These are phyloP conservation scores for Drosophila formosana DNA, from an alignment of 2,888 invertebrate species.

Conservation along the genomic window DNA sequence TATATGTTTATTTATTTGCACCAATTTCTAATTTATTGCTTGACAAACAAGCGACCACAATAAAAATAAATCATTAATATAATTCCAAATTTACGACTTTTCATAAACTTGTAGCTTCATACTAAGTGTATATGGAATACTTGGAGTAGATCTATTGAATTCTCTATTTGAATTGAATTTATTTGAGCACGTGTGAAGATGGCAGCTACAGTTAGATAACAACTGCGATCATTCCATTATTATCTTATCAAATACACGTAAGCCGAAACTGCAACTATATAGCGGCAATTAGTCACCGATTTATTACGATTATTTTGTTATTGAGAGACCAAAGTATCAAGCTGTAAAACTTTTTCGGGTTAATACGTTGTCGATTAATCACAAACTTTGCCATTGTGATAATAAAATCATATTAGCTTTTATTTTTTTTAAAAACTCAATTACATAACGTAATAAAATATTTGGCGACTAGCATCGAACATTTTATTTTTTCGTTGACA, in stretches of 20 bases:
- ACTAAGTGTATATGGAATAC: background rate
- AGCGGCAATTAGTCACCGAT: constrained; percentile 13
- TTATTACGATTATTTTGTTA: constrained; percentile 1
- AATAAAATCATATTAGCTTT: background rate
- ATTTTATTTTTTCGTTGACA: too few relatives aligned
- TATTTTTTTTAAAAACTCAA: too few relatives aligned
- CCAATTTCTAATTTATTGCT: constrained; percentile 56
- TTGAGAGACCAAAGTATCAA: background rate
- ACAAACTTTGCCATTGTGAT: background rate
- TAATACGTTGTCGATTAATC: background rate
- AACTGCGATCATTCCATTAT: background rate
- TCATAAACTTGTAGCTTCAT: background rate
- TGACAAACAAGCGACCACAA: constrained; percentile 4
- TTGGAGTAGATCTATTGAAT: background rate
- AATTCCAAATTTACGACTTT: constrained; percentile 4
- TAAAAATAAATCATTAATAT: constrained; percentile 36
- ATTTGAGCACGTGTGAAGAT: constrained; percentile 1
- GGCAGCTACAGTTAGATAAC: background rate
- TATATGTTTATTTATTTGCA: constrained; percentile 64
- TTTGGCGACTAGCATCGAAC: too few relatives aligned
- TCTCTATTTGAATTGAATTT: background rate
- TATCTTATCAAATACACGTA: constrained; percentile 15
- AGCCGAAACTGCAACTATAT: background rate
- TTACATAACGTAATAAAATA: too few relatives aligned
- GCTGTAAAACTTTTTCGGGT: background rate